Evolutionary conservation across 2,113 vertebrate genomes (phyloP), one percentile per base, ranked within the genome.

Genomic region (Tachuris rubrigastra): DNA sequence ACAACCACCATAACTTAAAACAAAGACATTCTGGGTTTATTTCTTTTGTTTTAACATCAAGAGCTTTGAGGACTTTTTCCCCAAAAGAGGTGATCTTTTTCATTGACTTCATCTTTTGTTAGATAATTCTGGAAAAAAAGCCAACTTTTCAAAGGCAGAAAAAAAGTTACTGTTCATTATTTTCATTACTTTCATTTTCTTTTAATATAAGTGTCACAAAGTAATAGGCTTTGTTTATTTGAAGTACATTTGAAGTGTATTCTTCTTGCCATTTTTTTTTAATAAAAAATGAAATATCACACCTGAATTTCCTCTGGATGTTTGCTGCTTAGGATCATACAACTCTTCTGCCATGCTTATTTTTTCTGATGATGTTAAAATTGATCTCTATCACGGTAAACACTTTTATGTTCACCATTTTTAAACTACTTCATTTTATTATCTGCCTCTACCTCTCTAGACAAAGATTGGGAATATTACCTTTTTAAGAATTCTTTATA

Each of bases 391-490:
- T 27, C 8, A 33, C 4, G 2, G 11, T 31, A 47, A 75, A 68
- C 67, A 72, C 6, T 89, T 81, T 50, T 41, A 49, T 12, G 62
- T 6, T 62, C 8, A 12, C 2, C n/a, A 50, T 37, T 89, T 81
- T 87, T 67, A 20, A 1, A 25, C 25, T 90, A 27, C 12, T 85
- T 80, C 5, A 3, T 67, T 71, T 23, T 75, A 35, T 78, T 44
- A 74, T 14, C 46, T 81, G 23, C 7, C 8, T n/a, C 27, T 89
- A n/a, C 9, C 23, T 53, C 25, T 71, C 24, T 14, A 78, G 22
- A 46, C 11, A 37, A 0, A 41, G 24, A 55, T 1, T 71, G 10
- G 16, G 41, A 74, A 65, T 49, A 74, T 0, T 62, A 14, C 6
- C 46, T 53, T 18, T 77, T 50, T 10, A 89, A 80, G 55, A 89